A percentile compares a stretch with the other conserved stretches of the same genome.
These are phyloP conservation scores for Diuraphis noxia DNA, from an alignment of 1,140 invertebrate genomes.

Conservation along the genomic window DNA sequence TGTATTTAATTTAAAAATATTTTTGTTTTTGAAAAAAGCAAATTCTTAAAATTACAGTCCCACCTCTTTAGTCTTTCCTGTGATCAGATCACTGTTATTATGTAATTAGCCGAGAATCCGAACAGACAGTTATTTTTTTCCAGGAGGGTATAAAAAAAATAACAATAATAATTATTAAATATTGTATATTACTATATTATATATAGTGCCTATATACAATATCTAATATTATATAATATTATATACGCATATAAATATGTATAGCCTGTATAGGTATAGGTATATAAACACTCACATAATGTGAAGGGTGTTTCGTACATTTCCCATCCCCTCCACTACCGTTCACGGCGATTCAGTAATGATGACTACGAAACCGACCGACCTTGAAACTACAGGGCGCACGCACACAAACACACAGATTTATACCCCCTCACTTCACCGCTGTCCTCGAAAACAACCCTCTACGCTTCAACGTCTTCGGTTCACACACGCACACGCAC, in stretches of 20 bases:
- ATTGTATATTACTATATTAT: slow-evolving; percentile 26
- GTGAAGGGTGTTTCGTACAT: slow-evolving; percentile 43
- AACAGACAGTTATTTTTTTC: slow-evolving; percentile 42
- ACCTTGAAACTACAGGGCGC: slow-evolving; percentile 50
- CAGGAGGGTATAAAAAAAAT: not conserved
- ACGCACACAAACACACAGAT: not conserved
- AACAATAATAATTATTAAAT: slow-evolving; percentile 49
- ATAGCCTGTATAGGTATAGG: not conserved
- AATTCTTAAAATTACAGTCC: slow-evolving; percentile 21
- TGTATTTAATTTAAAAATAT: not conserved
- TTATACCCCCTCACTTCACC: not conserved
- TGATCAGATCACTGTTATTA: slow-evolving; percentile 43
- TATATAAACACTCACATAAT: not conserved
- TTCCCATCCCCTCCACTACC: slow-evolving; percentile 26
- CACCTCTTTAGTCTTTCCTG: slow-evolving; percentile 13
- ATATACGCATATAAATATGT: not conserved
- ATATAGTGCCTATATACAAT: not conserved
- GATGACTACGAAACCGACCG: slow-evolving; percentile 11
- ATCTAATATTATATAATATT: not conserved
- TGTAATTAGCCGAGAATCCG: slow-evolving; percentile 39
- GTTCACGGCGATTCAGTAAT: not conserved
- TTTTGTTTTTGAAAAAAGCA: not conserved
- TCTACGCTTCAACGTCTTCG: not conserved
- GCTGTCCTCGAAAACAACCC: slow-evolving; percentile 28
- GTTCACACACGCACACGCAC: not conserved